Percentiles rank a stretch among this genome's conserved stretches.
Conservation (phyloP, 2,797 vertebrate genomes). For the Lacerta bilineata region DNA sequence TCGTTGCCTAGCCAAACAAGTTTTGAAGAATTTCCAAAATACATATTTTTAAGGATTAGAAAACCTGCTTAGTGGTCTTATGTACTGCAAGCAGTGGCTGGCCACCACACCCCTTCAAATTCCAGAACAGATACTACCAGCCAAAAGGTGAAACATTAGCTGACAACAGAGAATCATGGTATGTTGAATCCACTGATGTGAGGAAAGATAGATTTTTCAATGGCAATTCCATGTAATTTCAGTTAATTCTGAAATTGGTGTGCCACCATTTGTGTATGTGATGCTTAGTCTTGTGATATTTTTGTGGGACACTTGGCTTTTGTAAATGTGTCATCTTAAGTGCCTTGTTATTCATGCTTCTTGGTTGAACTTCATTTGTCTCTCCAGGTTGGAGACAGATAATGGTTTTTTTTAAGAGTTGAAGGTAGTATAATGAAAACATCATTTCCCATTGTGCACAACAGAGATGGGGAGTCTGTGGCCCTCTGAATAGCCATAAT, state of each 20-base stretch:
- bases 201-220: not conserved
- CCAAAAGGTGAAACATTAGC: not conserved
- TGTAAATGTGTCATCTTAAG: not conserved
- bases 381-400: not conserved
- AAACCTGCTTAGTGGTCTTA: not conserved
- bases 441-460: not conserved
- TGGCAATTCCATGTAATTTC: not conserved
- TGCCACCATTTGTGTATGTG: not conserved
- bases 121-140: not conserved
- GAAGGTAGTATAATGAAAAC: not conserved
- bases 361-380: not conserved
- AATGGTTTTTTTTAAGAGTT: not conserved
- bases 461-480: not conserved
- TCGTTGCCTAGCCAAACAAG: not conserved
- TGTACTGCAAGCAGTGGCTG: not conserved
- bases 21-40: not conserved
- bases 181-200: not conserved
- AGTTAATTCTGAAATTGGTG: conserved; percentile 1
- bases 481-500: not conserved
- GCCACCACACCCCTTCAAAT: not conserved
- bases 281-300: not conserved
- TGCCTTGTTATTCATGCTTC: not conserved
- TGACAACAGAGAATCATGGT: not conserved
- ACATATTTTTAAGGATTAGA: not conserved
- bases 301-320: not conserved